These are phyloP conservation scores for Watsonalla binaria DNA, from an alignment of 2,888 invertebrate species.

Conservation along the genomic window DNA sequence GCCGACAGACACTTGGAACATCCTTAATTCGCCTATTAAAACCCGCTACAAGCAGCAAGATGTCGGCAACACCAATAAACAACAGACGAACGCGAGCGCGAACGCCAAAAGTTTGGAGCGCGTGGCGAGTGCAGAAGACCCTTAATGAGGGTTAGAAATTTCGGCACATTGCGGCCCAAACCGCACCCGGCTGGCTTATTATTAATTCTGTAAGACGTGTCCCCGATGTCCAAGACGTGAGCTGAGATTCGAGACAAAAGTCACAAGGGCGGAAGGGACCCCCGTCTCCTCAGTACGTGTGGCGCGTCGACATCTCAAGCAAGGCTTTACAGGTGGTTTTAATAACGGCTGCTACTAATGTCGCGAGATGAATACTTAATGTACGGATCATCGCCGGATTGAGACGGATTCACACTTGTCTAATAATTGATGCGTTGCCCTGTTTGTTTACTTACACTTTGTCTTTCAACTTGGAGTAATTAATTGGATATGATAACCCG, in stretches of 20 bases:
- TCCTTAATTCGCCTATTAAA: constrained; percentile 72
- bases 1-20: constrained; percentile 48
- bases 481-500: too few species aligned
- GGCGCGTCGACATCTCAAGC: constrained; percentile 61
- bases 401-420: constrained; percentile 42
- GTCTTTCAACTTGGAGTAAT: too few species aligned
- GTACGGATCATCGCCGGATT: constrained; percentile 57
- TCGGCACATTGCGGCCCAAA: constrained; percentile 74
- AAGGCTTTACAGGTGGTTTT: constrained; percentile 77
- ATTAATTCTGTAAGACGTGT: constrained; percentile 80
- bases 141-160: constrained; percentile 77
- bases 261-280: constrained; percentile 68
- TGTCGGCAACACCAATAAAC: constrained; percentile 73
- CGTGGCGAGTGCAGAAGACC: constrained; percentile 73
- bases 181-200: constrained; percentile 78
- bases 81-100: constrained; percentile 63
- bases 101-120: constrained; percentile 67
- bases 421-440: constrained; percentile 39
- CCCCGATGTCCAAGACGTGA: constrained; percentile 80
- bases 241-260: constrained; percentile 78
- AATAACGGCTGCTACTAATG: constrained; percentile 75
- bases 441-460: not conserved
- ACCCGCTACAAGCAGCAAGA: constrained; percentile 64
- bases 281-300: constrained; percentile 49
- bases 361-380: constrained; percentile 78